phyloP scores from a whole-genome alignment of 2,888 invertebrate species.

The Tachystola acroxantha region DNA sequence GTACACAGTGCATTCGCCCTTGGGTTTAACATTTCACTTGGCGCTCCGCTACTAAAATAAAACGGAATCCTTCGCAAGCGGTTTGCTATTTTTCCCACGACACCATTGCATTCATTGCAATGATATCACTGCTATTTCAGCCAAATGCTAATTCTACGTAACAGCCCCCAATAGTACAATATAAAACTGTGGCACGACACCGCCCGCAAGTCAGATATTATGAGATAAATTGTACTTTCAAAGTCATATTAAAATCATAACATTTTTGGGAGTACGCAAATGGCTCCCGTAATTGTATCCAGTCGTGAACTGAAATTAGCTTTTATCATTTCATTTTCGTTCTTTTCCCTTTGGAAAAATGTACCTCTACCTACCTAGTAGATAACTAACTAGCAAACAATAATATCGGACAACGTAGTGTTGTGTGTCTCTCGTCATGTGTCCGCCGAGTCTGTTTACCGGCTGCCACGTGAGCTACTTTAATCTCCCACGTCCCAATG shows the following conservation, averaged over 20 bases:
- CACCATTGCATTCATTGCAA: slow-evolving; percentile 23
- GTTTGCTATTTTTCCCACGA: slow-evolving; percentile 22
- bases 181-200: neutral
- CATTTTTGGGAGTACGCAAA: no score
- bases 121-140: slow-evolving; percentile 37
- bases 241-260: no score
- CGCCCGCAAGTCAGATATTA: neutral
- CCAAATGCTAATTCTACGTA: slow-evolving; percentile 14
- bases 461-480: slow-evolving; percentile 32
- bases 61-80: slow-evolving; percentile 7
- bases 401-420: neutral
- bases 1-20: slow-evolving; percentile 33
- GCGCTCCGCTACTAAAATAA: neutral
- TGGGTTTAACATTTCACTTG: slow-evolving; percentile 19
- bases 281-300: no score
- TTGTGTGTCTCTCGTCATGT: slow-evolving; percentile 10
- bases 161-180: neutral
- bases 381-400: no score
- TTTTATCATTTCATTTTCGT: no score
- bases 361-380: no score
- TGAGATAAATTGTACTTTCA: no score
- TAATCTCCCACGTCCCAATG: slow-evolving; percentile 25
- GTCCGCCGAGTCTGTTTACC: slow-evolving; percentile 41
- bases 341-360: no score
- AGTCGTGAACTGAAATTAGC: no score